phyloP scores from a whole-genome alignment of 1,140 invertebrate genomes.

The Halesus radiatus region DNA sequence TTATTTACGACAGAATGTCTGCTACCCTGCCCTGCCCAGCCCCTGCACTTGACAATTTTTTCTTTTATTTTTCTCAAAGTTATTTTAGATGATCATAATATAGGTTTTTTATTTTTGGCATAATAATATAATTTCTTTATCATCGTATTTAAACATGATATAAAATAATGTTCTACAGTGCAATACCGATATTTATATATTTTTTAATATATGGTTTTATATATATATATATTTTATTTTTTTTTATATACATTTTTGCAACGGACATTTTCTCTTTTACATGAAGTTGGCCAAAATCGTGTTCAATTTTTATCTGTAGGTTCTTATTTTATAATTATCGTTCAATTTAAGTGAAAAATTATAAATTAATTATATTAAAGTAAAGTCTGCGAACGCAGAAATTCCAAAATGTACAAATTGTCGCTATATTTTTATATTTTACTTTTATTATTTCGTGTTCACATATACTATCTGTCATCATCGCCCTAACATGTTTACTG shows the following conservation, averaged over 20 bases:
- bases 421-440: slow-evolving; percentile 36
- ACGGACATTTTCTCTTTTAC: background rate
- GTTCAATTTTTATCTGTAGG: background rate
- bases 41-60: background rate
- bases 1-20: background rate
- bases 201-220: slow-evolving; percentile 30
- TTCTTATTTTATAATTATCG: background rate
- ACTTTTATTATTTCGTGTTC: slow-evolving; percentile 11
- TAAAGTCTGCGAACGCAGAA: background rate
- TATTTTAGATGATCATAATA: background rate
- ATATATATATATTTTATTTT: too few species aligned
- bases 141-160: slow-evolving; percentile 31
- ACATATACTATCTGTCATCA: background rate
- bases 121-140: slow-evolving; percentile 20
- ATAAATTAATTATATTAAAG: background rate
- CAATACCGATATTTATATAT: slow-evolving; percentile 24
- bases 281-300: slow-evolving; percentile 3
- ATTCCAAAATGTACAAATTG: slow-evolving; percentile 37
- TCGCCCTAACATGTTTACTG: too few species aligned
- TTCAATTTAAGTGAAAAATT: background rate
- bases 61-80: background rate
- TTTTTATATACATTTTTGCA: too few species aligned
- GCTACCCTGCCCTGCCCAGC: too few species aligned
- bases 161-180: slow-evolving; percentile 28
- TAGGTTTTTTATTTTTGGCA: background rate